Evolutionary conservation across 2,113 vertebrate genomes (phyloP), one percentile per base, ranked within the genome.

Genomic region (Poecilia latipinna): DNA sequence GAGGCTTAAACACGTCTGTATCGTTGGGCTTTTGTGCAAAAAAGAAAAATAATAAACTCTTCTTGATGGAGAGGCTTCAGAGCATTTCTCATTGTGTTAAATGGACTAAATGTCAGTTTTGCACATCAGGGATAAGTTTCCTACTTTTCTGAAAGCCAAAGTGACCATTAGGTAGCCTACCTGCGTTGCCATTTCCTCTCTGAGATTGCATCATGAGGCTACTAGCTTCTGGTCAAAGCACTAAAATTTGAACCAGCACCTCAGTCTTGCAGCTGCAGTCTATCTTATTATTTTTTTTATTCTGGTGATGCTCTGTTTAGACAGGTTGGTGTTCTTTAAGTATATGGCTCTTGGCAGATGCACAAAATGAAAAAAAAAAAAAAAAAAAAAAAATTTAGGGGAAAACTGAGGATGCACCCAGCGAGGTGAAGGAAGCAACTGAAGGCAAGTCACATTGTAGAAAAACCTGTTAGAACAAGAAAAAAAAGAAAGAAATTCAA

Each of bases 1-100:
- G 31, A 64, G 63, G 61, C 15, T 39, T 65, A 19, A 54, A 4
- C 10, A 63, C 29, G 3, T 64, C 42, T 17, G 0, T 2, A 33
- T 69, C 32, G n/a, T 61, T 70, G 42, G 57, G 29, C 60, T 57
- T 44, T 61, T 44, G 26, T 60, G 63, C 65, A 35, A 73, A 65
- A 29, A 28, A 28, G 28, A 28, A 28, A 48, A 65, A n/a, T 8
- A 35, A 33, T 2, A 8, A 64, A 33, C 62, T 4, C 10, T 39
- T n/a, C 32, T 39, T 24, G 4, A 65, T 35, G 35, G 4, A 42
- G 35, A 66, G 33, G 35, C 24, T 66, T 26, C n/a, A 6, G n/a
- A 26, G 8, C 31, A 33, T 33, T 31, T 17, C 4, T 11, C 31
- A 24, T 35, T 28, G 35, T 7, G n/a, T 15, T 42, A 39, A 28